Evolutionary conservation across 2,113 vertebrate genomes (phyloP), one percentile per base, ranked within the genome.

Genomic region (Cyprinodon tularosa): DNA sequence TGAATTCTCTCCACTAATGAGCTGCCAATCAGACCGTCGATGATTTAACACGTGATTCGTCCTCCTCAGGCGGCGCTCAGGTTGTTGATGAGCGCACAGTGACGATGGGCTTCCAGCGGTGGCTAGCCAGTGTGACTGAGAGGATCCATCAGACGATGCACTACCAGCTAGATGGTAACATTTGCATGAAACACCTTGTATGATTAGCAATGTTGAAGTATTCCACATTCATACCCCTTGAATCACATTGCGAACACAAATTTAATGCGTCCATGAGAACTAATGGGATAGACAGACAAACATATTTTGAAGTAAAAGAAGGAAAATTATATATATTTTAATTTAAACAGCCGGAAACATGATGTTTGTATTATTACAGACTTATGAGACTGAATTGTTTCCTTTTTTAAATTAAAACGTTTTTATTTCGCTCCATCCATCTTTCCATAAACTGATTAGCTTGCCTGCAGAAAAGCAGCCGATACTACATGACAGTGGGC

Each of bases 101-200:
- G 83, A 89, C 90, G 8, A 86, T 98, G 86, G 93, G 96, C 57
- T 98, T 98, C 93, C 95, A 95, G 22, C 96, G 96, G 68, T 98
- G 97, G 97, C 88, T 98, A 86, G 94, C 94, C 73, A 93, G 96
- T 0, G 96, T 97, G 86, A 97, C 96, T 0, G 96, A 98, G 80
- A 94, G 96, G 67, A 97, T 98, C 89, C 96, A 98, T 57, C 96
- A 97, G 72, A 96, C 96, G 2, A 97, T 97, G 97, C 96, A 97
- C 83, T 97, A 96, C 92, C 97, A 98, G 88, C 96, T 94, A 71
- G 95, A 97, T 39, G 97, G 97, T 98, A 83, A 94, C 60, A 12
- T 2, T 2, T 20, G 29, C 20, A 42, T 7, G 7, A 15, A 17
- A 40, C 37, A 59, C 2, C 29, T 66, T 57, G 47, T 10, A 74